Conservation (phyloP, 53 echinoderm and acorn worm species). For the Astropecten irregularis region DNA sequence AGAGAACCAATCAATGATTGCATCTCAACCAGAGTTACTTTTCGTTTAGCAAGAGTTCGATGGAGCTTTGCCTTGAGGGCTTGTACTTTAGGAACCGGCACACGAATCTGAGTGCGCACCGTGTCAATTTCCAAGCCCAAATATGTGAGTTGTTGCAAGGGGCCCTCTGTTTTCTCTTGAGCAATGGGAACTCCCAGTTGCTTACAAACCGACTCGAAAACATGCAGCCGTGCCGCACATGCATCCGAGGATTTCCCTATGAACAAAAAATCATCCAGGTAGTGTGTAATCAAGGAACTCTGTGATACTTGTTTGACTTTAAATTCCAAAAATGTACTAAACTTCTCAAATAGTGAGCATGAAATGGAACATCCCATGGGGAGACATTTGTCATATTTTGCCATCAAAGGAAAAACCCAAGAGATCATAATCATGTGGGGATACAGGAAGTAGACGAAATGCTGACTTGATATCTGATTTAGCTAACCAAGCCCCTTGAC, state of each 20-base stretch:
- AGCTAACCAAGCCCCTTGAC: slow-evolving; percentile 36
- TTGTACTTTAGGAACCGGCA: no score
- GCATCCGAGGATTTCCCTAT: no score
- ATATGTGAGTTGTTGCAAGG: neutral
- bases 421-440: slow-evolving; percentile 53
- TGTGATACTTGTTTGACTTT: neutral
- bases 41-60: no score
- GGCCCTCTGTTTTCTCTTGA: slow-evolving; percentile 20
- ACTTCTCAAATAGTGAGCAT: slow-evolving; percentile 45
- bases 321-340: slow-evolving; percentile 53
- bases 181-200: slow-evolving; percentile 35
- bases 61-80: no score
- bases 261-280: slow-evolving; percentile 54
- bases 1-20: no score
- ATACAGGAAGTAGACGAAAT: slow-evolving; percentile 25
- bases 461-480: slow-evolving; percentile 58
- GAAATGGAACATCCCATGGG: slow-evolving; percentile 63
- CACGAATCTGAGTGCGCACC: no score
- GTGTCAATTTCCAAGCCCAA: no score
- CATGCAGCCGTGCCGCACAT: neutral
- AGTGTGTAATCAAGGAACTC: neutral
- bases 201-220: neutral
- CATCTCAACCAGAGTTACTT: no score
- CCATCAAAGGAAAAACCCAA: slow-evolving; percentile 45
- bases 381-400: slow-evolving; percentile 39